Evolutionary conservation across 2,113 vertebrate species (phyloP).

Genomic region (Corythornis vintsioides): DNA sequence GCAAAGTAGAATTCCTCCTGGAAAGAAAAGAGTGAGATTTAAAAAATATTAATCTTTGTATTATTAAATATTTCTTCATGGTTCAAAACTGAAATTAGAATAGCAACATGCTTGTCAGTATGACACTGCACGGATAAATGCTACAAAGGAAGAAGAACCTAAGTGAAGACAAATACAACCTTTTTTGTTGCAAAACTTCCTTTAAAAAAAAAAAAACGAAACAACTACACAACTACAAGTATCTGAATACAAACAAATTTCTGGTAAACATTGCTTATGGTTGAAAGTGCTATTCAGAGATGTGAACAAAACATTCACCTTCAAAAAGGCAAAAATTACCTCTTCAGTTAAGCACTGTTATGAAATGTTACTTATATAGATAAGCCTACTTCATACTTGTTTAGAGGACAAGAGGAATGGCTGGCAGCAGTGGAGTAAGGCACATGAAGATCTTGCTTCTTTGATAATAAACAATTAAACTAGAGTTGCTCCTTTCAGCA

Average conservation of each 20-base stretch:
- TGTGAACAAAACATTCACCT: neutral
- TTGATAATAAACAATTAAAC: neutral
- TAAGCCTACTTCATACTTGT: neutral
- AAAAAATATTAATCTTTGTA: constrained; percentile 9
- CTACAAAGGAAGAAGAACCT: neutral
- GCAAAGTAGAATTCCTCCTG: neutral
- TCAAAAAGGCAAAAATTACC: neutral
- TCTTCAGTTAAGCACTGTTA: neutral
- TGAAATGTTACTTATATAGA: neutral
- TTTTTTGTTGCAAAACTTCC: neutral
- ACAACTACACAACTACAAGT: neutral
- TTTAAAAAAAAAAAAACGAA: neutral
- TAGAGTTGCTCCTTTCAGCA: neutral
- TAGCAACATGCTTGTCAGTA: neutral
- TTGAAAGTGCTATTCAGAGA: neutral
- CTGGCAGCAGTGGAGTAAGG: neutral
- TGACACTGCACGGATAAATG: neutral
- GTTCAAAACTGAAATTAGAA: neutral
- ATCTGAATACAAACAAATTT: neutral
- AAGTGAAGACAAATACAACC: neutral
- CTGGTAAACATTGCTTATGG: neutral
- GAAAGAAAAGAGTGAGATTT: neutral
- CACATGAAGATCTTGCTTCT: neutral
- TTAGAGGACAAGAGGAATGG: neutral
- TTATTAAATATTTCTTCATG: neutral